Conservation (phyloP, 2,797 vertebrate species). For the Neosilurus hyrtlii region DNA sequence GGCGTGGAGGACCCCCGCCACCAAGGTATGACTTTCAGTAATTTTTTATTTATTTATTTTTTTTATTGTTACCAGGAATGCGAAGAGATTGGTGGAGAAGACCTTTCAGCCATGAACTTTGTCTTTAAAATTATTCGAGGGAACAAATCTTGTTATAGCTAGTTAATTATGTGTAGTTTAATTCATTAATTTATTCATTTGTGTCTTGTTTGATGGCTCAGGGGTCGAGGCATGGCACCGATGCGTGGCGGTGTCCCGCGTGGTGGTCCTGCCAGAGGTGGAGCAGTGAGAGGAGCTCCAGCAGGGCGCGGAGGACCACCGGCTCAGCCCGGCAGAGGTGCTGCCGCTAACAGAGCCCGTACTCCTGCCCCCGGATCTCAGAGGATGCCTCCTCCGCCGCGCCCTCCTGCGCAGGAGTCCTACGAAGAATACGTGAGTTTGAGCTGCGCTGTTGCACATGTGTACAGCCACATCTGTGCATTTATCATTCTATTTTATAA, state of each 20-base stretch:
- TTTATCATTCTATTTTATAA: not conserved
- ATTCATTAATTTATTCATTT: no score
- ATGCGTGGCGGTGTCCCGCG: constrained; percentile 80
- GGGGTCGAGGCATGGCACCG: constrained; percentile 86
- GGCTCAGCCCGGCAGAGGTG: constrained; percentile 78
- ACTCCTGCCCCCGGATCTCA: constrained; percentile 80
- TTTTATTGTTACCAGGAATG: not conserved
- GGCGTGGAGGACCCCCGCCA: constrained; percentile 84
- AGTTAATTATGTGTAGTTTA: no score
- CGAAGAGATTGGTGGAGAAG: no score
- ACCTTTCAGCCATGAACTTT: not conserved
- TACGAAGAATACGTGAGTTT: constrained; percentile 92
- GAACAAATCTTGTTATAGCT: no score
- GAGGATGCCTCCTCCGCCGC: constrained; percentile 80
- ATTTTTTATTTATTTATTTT: no score
- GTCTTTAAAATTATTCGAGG: not conserved
- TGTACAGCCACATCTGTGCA: not conserved
- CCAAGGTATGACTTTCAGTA: constrained; percentile 77
- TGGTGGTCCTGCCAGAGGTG: constrained; percentile 84
- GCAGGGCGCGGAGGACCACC: constrained; percentile 83
- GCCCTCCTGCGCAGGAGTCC: constrained; percentile 80
- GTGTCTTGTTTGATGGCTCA: constrained; percentile 54
- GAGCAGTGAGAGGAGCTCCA: constrained; percentile 80
- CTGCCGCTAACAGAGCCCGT: constrained; percentile 77
- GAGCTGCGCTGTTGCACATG: not conserved